Conservation (phyloP, 2,797 vertebrate genomes). For the Danio aesculapii region DNA sequence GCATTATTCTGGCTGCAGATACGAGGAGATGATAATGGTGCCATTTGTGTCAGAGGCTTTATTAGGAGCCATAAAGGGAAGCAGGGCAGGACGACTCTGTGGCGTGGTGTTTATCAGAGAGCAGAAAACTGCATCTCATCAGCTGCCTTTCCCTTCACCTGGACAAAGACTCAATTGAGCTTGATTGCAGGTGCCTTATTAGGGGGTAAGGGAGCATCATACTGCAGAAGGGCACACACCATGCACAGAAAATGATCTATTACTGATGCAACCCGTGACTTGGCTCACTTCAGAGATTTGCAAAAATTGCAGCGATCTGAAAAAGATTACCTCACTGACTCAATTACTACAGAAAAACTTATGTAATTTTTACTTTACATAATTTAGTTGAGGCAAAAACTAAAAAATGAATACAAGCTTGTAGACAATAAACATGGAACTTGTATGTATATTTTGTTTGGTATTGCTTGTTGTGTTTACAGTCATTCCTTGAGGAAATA, state of each 20-base stretch:
- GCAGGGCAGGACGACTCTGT: constrained; percentile 16
- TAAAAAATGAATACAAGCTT: too few species aligned
- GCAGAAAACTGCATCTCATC: constrained; percentile 19
- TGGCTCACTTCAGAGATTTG: not conserved
- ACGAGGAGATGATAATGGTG: constrained; percentile 41
- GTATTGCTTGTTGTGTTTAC: too few species aligned
- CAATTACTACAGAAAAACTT: too few species aligned
- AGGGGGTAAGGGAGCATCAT: constrained; percentile 12
- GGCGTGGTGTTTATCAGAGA: constrained; percentile 35
- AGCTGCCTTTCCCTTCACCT: constrained; percentile 29
- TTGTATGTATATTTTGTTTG: too few species aligned
- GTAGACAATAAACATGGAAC: too few species aligned
- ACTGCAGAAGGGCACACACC: not conserved
- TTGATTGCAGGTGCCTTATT: constrained; percentile 39
- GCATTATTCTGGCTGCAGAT: constrained; percentile 39
- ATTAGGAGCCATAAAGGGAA: constrained; percentile 32
- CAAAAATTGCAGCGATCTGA: too few species aligned
- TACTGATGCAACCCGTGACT: not conserved
- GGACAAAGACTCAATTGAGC: constrained; percentile 21
- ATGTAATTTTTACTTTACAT: too few species aligned
- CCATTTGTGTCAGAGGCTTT: constrained; percentile 43
- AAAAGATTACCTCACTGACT: too few species aligned
- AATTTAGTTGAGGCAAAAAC: too few species aligned
- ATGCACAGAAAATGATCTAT: constrained; percentile 9
- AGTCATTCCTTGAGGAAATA: too few species aligned